Base-by-base conservation (phyloP, 2,113 vertebrate genomes). In the Chitala chitala region DNA sequence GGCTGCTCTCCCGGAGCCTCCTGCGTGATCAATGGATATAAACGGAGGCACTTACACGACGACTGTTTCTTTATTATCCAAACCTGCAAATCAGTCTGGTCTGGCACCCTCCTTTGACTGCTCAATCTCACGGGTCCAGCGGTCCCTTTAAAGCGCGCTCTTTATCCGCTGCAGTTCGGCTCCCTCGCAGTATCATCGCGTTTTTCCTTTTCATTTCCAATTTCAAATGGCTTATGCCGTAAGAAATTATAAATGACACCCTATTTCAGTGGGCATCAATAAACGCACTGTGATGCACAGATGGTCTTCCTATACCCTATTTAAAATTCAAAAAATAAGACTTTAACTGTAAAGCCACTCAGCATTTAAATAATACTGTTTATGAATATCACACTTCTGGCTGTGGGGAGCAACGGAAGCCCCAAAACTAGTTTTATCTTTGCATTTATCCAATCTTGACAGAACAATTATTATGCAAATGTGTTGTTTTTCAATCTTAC, bases 391-490 rank as follows among this genome's bases (percentile, higher is more conserved):
- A 55, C 26, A 38, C 50, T 71, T 20, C 33, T 31, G 55, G 29
- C 50, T 55, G 22, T 54, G 33, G 46, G 31, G 51, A 40, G 20
- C 22, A 26, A 15, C n/a, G 5, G 13, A 51, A 24, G 69, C 31
- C 51, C 29, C 10, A 26, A 42, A 55, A 55, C 69, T 33, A 55
- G 51, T 54, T 26, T 55, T 71, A 55, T 71, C 51, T 71, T 51
- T 55, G 33, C 50, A 71, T 71, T 55, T 71, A 55, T 69, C 68
- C 69, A 71, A 71, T 38, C 46, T 69, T 71, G 51, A 71, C 51
- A 71, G 69, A 55, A 71, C 51, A 54, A 71, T 54, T 71, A 61
- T 48, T 61, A 72, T 61, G 44, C 72, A 73, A 51, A 51, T 64
- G 13, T 51, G 38, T 48, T 48, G 56, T 73, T 73, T 73, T 46